phyloP scores from a whole-genome alignment of 1,140 invertebrate species.

The Tyrophagus putrescentiae region DNA sequence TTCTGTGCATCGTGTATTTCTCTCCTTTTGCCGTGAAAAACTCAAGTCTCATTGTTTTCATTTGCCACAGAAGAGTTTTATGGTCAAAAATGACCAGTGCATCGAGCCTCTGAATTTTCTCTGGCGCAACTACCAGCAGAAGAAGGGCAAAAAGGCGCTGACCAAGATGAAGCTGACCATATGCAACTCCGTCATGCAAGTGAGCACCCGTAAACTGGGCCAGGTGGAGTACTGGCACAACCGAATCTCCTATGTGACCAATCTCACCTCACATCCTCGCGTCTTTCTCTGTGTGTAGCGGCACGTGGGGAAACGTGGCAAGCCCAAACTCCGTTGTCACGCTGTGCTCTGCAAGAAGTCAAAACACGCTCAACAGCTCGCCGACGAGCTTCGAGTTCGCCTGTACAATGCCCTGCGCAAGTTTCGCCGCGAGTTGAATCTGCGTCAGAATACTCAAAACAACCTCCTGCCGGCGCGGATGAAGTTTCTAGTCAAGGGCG shows the following conservation, averaged over 20 bases:
- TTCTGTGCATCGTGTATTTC: no score
- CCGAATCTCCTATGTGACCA: constrained; percentile 79
- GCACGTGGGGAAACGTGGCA: constrained; percentile 81
- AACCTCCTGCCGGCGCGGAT: constrained; percentile 43
- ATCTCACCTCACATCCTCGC: constrained; percentile 57
- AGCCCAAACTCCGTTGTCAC: constrained; percentile 90
- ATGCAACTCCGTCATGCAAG: constrained; percentile 54
- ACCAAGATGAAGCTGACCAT: constrained; percentile 15
- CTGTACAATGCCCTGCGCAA: constrained; percentile 70
- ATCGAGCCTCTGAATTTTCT: constrained; percentile 81
- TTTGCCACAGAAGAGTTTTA: no score
- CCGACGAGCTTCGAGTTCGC: constrained; percentile 47
- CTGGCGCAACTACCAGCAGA: constrained; percentile 65
- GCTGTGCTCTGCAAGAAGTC: constrained; percentile 70
- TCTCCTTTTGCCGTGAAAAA: no score
- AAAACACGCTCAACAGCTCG: constrained; percentile 48
- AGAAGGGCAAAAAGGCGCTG: constrained; percentile 20
- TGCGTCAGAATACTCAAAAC: constrained; percentile 29
- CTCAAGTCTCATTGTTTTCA: no score
- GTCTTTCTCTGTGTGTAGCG: constrained; percentile 68
- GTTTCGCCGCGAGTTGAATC: constrained; percentile 61
- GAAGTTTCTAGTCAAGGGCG: constrained; percentile 46
- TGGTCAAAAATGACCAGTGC: constrained; percentile 26
- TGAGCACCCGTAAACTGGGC: constrained; percentile 85
- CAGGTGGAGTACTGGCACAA: constrained; percentile 91